Conservation (phyloP, 2,888 invertebrate species). For the Melanophora roralis region DNA sequence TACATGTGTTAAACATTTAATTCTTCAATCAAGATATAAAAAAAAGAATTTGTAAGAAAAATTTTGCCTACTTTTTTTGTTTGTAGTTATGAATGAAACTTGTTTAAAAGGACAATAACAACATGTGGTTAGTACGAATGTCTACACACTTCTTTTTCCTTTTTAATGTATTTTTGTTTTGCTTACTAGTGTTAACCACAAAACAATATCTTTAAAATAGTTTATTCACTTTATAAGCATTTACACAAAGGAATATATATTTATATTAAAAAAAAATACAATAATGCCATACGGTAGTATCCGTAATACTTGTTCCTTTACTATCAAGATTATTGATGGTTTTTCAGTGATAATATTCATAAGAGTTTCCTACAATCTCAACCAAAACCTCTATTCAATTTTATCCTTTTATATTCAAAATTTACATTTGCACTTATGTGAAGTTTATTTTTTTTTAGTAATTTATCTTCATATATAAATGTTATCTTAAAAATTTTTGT, state of each 20-base stretch:
- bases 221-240: conserved; percentile 10
- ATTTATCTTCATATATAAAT: conserved; percentile 3
- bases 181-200: conserved; percentile 4
- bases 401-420: conserved; percentile 12
- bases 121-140: conserved; percentile 53
- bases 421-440: neutral
- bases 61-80: conserved; percentile 41
- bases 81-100: neutral
- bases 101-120: conserved; percentile 12
- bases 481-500: conserved; percentile 21
- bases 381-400: neutral
- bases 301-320: neutral
- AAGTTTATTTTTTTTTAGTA: conserved; percentile 19
- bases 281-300: neutral
- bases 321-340: conserved; percentile 56
- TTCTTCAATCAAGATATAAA: conserved; percentile 51
- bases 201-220: conserved; percentile 9
- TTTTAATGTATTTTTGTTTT: neutral
- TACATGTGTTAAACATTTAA: conserved; percentile 25
- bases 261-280: neutral
- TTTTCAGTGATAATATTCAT: conserved; percentile 54
- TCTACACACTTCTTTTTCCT: conserved; percentile 14
- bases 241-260: conserved; percentile 4
- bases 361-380: neutral
- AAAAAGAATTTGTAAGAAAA: conserved; percentile 10